Conservation (phyloP, 2,888 invertebrate genomes). For the Drosophila kanekoi region DNA sequence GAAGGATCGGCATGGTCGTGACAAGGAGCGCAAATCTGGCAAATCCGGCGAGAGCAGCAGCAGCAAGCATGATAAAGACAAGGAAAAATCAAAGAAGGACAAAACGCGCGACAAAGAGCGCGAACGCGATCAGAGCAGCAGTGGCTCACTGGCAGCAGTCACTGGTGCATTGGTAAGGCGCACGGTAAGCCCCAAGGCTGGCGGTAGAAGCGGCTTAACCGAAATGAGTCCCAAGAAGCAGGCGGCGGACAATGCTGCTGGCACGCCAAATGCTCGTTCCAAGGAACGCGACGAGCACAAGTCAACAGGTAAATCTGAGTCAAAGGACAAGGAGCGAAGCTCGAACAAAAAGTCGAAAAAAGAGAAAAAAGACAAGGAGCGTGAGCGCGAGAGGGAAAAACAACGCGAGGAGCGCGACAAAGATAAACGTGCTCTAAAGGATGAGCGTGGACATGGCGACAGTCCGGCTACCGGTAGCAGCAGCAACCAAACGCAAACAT, state of each 20-base stretch:
- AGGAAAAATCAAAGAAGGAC: slow-evolving; percentile 85
- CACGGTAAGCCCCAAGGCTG: slow-evolving; percentile 68
- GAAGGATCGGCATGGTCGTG: slow-evolving; percentile 86
- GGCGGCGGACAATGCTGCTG: slow-evolving; percentile 26
- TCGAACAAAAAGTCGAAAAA: slow-evolving; percentile 86
- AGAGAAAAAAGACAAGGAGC: slow-evolving; percentile 87
- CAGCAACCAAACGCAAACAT: slow-evolving; percentile 14
- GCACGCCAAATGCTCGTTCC: slow-evolving; percentile 59
- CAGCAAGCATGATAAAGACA: slow-evolving; percentile 85
- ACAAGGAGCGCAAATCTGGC: slow-evolving; percentile 86
- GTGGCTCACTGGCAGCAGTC: slow-evolving; percentile 28
- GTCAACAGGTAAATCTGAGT: slow-evolving; percentile 55
- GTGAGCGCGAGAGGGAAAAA: slow-evolving; percentile 87
- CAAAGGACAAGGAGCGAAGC: slow-evolving; percentile 75
- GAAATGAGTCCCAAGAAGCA: slow-evolving; percentile 70
- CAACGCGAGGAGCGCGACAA: slow-evolving; percentile 82
- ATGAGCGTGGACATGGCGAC: slow-evolving; percentile 58
- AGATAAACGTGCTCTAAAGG: slow-evolving; percentile 69
- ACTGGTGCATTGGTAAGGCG: slow-evolving; percentile 51
- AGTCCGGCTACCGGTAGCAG: slow-evolving; percentile 45
- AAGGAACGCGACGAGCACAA: slow-evolving; percentile 75
- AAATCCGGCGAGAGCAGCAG: slow-evolving; percentile 83
- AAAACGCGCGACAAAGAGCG: slow-evolving; percentile 87
- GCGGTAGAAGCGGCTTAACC: slow-evolving; percentile 38
- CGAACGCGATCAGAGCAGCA: slow-evolving; percentile 83